phyloP scores from a whole-genome alignment of 2,888 invertebrate species.

The Cheilosia grossa region DNA sequence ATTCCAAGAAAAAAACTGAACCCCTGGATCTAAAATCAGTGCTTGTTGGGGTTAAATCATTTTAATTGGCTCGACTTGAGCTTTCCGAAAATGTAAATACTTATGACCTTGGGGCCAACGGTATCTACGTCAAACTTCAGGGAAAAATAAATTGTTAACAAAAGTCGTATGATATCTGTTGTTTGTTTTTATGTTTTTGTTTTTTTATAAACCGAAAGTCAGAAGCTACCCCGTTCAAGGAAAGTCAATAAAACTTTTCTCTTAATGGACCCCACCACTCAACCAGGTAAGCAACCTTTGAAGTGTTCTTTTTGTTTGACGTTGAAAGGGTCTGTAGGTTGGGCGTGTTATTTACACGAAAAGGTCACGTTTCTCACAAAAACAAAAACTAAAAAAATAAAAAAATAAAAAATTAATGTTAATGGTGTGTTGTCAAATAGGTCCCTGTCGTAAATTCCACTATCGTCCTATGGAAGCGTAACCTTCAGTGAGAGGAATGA shows the following conservation, averaged over 20 bases:
- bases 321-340: slow-evolving; percentile 15
- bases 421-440: slow-evolving; percentile 51
- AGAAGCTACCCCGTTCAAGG: not conserved
- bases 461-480: slow-evolving; percentile 12
- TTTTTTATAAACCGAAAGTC: not conserved
- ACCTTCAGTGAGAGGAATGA: no score
- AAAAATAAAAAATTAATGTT: slow-evolving; percentile 18
- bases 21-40: slow-evolving; percentile 30
- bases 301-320: slow-evolving; percentile 28
- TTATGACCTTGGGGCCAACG: not conserved
- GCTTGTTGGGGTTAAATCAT: slow-evolving; percentile 43
- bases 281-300: slow-evolving; percentile 44
- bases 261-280: slow-evolving; percentile 20
- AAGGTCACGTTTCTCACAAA: not conserved
- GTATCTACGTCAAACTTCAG: slow-evolving; percentile 41
- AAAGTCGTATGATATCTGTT: slow-evolving; percentile 21
- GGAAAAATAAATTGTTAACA: slow-evolving; percentile 6
- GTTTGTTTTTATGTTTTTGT: slow-evolving; percentile 3
- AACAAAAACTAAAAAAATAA: not conserved
- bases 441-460: slow-evolving; percentile 56
- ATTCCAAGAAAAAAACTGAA: slow-evolving; percentile 1
- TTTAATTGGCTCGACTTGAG: slow-evolving; percentile 30
- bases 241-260: slow-evolving; percentile 28
- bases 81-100: slow-evolving; percentile 34
- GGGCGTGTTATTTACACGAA: slow-evolving; percentile 27